phyloP scores from a whole-genome alignment of 2,113 vertebrate genomes.

The Siniperca chuatsi region DNA sequence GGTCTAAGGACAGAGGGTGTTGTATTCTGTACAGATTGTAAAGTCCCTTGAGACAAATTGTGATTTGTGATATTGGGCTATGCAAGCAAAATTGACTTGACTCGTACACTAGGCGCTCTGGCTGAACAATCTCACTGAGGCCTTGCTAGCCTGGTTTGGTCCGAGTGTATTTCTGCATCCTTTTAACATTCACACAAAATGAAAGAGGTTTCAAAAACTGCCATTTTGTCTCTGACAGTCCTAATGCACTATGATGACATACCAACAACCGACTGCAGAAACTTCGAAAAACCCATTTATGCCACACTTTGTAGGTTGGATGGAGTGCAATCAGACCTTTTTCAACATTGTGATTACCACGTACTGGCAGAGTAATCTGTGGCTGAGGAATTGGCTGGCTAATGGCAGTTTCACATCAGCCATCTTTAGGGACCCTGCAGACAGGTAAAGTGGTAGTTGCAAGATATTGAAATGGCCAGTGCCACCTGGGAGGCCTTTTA shows the following conservation, averaged over 20 bases:
- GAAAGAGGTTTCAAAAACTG: slow-evolving; percentile 71
- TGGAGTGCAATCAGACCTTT: slow-evolving; percentile 81
- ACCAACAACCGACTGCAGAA: slow-evolving; percentile 73
- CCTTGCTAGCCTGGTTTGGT: slow-evolving; percentile 54
- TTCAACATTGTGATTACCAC: slow-evolving; percentile 80
- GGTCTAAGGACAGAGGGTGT: too few relatives aligned
- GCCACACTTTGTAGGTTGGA: slow-evolving; percentile 77
- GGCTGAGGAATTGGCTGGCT: slow-evolving; percentile 78
- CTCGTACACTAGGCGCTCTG: not conserved
- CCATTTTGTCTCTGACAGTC: slow-evolving; percentile 77
- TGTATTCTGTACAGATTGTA: too few relatives aligned
- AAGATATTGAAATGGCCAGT: slow-evolving; percentile 80
- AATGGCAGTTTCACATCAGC: slow-evolving; percentile 79
- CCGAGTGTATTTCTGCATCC: slow-evolving; percentile 72
- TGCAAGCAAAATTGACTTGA: too few relatives aligned
- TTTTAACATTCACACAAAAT: slow-evolving; percentile 74
- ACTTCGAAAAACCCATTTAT: slow-evolving; percentile 78
- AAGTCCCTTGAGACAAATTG: too few relatives aligned
- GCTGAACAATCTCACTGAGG: slow-evolving; percentile 30
- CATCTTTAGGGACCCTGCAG: slow-evolving; percentile 78
- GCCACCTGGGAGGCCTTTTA: slow-evolving; percentile 68
- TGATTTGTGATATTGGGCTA: too few relatives aligned
- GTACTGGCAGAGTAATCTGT: slow-evolving; percentile 79
- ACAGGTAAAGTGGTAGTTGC: slow-evolving; percentile 82
- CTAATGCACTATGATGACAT: slow-evolving; percentile 81